A percentile compares a stretch with the other conserved stretches of the same genome.
Evolutionary conservation across 2,888 invertebrate species (phyloP).

Genomic region (Troides helena): DNA sequence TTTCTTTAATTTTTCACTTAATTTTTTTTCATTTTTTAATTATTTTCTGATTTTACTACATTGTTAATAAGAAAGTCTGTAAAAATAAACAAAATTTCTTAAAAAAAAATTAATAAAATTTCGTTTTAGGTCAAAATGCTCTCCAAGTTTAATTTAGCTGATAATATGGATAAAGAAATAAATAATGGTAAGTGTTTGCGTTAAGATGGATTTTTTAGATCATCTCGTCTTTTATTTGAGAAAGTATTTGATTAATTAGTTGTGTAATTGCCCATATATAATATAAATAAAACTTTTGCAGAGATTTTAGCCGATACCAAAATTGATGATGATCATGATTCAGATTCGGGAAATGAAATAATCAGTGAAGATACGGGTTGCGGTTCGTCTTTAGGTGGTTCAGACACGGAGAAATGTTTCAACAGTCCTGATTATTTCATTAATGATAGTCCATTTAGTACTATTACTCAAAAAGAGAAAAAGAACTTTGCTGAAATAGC

Average conservation of each 20-base stretch:
- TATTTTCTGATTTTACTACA: not conserved
- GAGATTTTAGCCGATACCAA: slow-evolving; percentile 15
- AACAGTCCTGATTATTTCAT: slow-evolving; percentile 59
- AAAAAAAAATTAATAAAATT: not conserved
- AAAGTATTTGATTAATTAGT: not conserved
- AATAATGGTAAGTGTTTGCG: slow-evolving; percentile 18
- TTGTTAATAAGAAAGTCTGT: not conserved
- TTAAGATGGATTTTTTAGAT: not conserved
- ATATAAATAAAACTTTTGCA: slow-evolving; percentile 6
- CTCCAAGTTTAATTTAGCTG: not conserved
- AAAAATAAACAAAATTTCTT: not conserved
- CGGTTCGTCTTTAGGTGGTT: slow-evolving; percentile 65
- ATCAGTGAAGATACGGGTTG: slow-evolving; percentile 65
- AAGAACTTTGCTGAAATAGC: slow-evolving; percentile 34
- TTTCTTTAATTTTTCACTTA: too few relatives aligned
- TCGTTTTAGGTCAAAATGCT: slow-evolving; percentile 7
- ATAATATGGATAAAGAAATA: slow-evolving; percentile 2
- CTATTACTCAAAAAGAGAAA: slow-evolving; percentile 36
- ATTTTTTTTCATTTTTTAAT: too few relatives aligned
- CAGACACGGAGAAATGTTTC: slow-evolving; percentile 59
- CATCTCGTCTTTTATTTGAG: not conserved
- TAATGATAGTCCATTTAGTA: slow-evolving; percentile 36
- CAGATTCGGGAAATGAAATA: slow-evolving; percentile 46
- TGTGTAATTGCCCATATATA: not conserved
- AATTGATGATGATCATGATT: slow-evolving; percentile 37